Evolutionary conservation across 2,113 vertebrate genomes (phyloP), one percentile per base, ranked within the genome.

Genomic region (Naja naja): DNA sequence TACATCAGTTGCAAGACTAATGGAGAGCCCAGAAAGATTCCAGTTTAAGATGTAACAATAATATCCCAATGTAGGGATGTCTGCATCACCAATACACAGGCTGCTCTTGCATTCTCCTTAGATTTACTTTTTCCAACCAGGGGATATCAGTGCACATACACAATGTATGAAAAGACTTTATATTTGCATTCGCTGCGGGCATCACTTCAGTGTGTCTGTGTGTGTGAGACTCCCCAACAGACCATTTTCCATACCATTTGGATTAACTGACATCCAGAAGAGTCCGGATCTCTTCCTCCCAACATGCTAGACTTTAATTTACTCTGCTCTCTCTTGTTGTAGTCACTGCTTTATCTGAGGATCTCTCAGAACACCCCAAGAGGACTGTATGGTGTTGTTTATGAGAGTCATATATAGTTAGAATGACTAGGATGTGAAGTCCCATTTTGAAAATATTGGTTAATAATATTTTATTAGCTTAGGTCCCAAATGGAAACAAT

Each of bases 391-490:
- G 25, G 25, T 94, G 22, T 56, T 85, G 25, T 53, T 94, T 89
- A 89, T 93, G 87, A 91, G 91, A 95, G 34, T 43, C 34, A 81
- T 81, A 81, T 81, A 85, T 22, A 43, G 81, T 89, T 85, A 25
- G 25, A 81, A 5, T 89, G 53, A 93, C 56, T 43, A 91, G 58
- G 1, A 69, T 81, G 45, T 52, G 90, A 43, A 95, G 16, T 9
- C 5, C 58, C 55, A 16, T 92, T 90, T 92, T 74, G 81, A 43
- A 94, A 34, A 22, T 89, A 89, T n/a, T 88, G 22, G 9, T 90
- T 95, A 95, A 60, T 91, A 39, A 0, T 55, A 92, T 94, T 96
- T 95, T 94, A 93, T 96, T 94, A 93, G 25, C 81, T 49, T 16
- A 92, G 4, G 2, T 86, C 94, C 69, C 93, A 95, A 93, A 94